Base-by-base conservation (phyloP, 2,113 vertebrate species). In the Odobenus rosmarus region DNA sequence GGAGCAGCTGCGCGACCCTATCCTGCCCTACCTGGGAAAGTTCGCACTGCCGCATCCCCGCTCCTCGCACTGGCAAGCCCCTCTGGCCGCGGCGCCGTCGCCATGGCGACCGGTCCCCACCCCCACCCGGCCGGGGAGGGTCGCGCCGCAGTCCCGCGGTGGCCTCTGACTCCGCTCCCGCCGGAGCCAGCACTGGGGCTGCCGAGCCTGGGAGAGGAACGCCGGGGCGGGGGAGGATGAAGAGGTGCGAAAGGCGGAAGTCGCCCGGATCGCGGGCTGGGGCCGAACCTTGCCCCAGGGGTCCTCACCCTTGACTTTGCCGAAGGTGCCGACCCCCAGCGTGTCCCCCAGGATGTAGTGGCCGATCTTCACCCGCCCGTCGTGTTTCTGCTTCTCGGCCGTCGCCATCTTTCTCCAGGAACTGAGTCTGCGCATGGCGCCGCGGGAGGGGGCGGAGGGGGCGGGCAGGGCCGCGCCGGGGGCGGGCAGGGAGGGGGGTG, bases 331-430 rank as follows among this genome's bases (percentile, higher is more conserved):
- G 82, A 99, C 99, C 64, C 99, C 99, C 10, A 99, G 99, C 33
- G 99, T 99, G 96, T 99, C 99, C 14, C 99, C 99, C 59, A 99
- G 97, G 93, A 99, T 99, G 90, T 99, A 99, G 95, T 99, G 99
- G 93, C 99, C 99, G 4, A 99, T 99, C 99, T 99, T 99, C 97
- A 99, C 99, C 98, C 99, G 99, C 97, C 99, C 99, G 99, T 99
- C 99, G 98, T 99, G 99, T 97, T 99, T 99, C 98, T 99, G 99
- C 99, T 99, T 99, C 97, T 99, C 99, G 98, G 99, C 99, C 98
- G 99, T 99, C 99, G 99, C 99, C 99, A 99, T 99, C 99, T 99
- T 99, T 98, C 99, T 98, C 99, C 99, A 98, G 98, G 98, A 98
- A 97, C 99, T 98, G 99, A 98, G 99, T 97, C 98, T 99, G 99